Percentiles rank a stretch among this genome's conserved stretches.
Evolutionary conservation across 2,888 invertebrate genomes (phyloP).

Genomic region (Amiota communis): DNA sequence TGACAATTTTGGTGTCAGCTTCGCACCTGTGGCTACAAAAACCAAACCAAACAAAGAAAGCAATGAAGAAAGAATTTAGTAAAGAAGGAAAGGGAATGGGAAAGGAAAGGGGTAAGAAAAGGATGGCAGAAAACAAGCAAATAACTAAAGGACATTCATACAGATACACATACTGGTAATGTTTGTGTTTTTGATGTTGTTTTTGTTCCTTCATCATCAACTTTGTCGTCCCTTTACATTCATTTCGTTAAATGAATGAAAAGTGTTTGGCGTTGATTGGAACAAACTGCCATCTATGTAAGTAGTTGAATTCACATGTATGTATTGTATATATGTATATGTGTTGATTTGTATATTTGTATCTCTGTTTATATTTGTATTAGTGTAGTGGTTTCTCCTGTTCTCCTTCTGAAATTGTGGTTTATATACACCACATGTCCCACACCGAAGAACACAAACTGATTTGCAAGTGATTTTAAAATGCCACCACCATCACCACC

Average conservation of each 20-base stretch:
- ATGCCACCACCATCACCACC: not conserved
- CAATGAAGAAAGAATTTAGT: not conserved
- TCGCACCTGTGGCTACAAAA: constrained; percentile 47
- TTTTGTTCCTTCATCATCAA: not conserved
- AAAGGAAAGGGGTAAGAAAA: not conserved
- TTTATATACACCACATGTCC: not conserved
- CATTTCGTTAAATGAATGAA: constrained; percentile 10
- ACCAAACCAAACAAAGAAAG: not conserved
- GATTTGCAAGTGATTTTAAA: constrained; percentile 1
- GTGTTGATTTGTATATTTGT: not conserved
- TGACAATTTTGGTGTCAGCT: constrained; percentile 24
- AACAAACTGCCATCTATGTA: too few species aligned
- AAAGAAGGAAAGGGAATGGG: not conserved
- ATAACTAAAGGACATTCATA: not conserved
- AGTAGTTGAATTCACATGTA: too few species aligned
- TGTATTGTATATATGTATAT: not conserved
- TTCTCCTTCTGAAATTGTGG: not conserved
- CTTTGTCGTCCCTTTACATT: not conserved
- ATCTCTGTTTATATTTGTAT: too few species aligned
- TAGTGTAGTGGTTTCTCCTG: not conserved
- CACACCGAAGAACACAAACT: too few species aligned
- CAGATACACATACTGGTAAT: not conserved
- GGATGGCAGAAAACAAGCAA: not conserved
- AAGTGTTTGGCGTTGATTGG: constrained; percentile 2
- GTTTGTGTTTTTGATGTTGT: not conserved